Evolutionary conservation across 2,888 invertebrate species (phyloP), one percentile per base, ranked within the genome.

Genomic region (Nematopogon swammerdamellus): DNA sequence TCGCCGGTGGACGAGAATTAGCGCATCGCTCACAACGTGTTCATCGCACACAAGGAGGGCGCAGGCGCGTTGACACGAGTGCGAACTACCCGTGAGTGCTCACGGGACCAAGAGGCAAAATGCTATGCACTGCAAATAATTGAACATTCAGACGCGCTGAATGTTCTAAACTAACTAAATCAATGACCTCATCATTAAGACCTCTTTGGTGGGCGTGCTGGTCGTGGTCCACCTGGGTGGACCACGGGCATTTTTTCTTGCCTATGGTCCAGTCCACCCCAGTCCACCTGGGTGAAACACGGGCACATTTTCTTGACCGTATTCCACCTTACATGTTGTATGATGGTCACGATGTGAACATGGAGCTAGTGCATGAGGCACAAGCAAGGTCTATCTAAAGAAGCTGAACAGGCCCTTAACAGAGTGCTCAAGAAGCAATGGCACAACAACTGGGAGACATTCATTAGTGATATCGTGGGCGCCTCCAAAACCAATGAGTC

Each of bases 91-190:
- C 81, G 99, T 60, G 98, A 99, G 79, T 99, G 86, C 79, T 98
- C 98, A 55, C 85, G 86, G 70, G 96, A 97, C 72, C 95, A 97
- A 74, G 96, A 98, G 82, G 99, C 99, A 51, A 99, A 99, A 82
- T 99, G 97, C 72, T 99, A 96, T 81, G 99, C 97, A 45, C 82
- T 99, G 63, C 99, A 99, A 85, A 99, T 99, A 68, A 81, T 99
- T 63, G 99, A 99, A 79, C 95, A 98, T 99, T 63, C 97, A 97
- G 80, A 97, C 97, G 18, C 83, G 95, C 68, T 99, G 99, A 99
- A 98, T n/a, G n/a, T n/a, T n/a, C n/a, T n/a, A 98, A 88, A 95
- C 96, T 54, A 97, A 97, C 65, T 99, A 98, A 74, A 98, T 99
- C 63, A 98, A 99, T 60, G 94, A 95, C 52, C 86, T 98, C 59